Base-by-base conservation (phyloP, 2,888 invertebrate species). In the Linnaemya vulpina region DNA sequence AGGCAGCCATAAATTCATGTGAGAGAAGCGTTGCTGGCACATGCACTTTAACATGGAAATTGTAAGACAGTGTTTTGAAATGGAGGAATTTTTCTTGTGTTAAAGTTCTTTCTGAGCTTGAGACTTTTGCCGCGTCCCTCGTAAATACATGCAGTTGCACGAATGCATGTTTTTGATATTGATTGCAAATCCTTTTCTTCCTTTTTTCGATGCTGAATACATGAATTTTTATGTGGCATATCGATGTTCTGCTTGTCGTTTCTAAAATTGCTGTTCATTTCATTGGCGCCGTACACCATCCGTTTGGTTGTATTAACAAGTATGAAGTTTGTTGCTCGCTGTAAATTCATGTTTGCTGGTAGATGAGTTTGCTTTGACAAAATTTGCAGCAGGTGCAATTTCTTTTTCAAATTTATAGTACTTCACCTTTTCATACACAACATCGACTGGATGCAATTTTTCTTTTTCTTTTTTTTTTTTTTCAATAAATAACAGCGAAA, bases 361-460 rank as follows among this genome's bases (percentile, higher is more conserved):
- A 9, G 22, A 30, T 8, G 46, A 9, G 25, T 38, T 15, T 71
- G 63, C 49, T 58, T 58, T 55, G 20, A 20, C 20, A n/a, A 35
- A 65, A 65, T 25, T n/a, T 73, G 73, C 79, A 80, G 3, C 79
- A 67, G 73, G 65, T 80, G 79, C 65, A 73, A 20, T 49, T 35
- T 43, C n/a, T 38, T 35, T 46, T 60, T 38, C 13, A 68, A 17
- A 55, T 71, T 71, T 53, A 79, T 63, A 46, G 35, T 40, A 78
- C 71, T 71, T 63, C 22, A 53, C 22, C 0, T 71, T 79, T 63
- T 65, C 15, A 38, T 38, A 67, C 17, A 30, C 53, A 71, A 71
- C 17, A 46, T 46, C 17, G 25, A 58, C 3, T 2, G 30, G 30
- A 30, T 30, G 30, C 2, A 30, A 3, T 30, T 30, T 30, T 30